Conservation (phyloP, 92 coral and sea anemone genomes). For the Paragorgia papillata region DNA sequence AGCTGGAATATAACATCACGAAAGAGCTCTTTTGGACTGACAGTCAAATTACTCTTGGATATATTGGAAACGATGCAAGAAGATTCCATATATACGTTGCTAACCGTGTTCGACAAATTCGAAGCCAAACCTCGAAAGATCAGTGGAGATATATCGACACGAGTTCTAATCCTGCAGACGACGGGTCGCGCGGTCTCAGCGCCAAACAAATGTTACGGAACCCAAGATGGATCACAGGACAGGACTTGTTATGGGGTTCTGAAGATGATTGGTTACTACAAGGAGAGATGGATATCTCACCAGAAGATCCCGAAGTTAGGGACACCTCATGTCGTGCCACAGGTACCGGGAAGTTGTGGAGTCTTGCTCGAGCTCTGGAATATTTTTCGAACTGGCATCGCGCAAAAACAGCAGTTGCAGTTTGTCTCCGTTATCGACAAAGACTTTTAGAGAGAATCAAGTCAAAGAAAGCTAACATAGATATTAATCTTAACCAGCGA, state of each 20-base stretch:
- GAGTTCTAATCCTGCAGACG: too few relatives aligned
- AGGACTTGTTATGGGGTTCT: not conserved
- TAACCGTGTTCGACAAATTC: too few relatives aligned
- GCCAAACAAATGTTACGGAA: not conserved
- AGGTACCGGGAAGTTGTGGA: not conserved
- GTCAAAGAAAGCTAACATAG: not conserved
- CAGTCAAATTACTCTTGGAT: too few relatives aligned
- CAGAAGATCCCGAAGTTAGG: not conserved
- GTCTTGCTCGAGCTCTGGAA: not conserved
- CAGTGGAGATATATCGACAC: too few relatives aligned
- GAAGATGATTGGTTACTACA: conserved; percentile 7
- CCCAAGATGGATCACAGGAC: conserved; percentile 25
- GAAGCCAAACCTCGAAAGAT: too few relatives aligned
- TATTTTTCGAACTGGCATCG: conserved; percentile 3
- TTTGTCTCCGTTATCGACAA: conserved; percentile 7
- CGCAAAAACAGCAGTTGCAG: not conserved
- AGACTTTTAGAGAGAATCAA: conserved; percentile 4
- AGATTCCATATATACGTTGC: too few relatives aligned
- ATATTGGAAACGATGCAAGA: too few relatives aligned
- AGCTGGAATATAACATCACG: not conserved
- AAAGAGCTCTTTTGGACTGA: too few relatives aligned
- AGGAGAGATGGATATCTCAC: conserved; percentile 1
- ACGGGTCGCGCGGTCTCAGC: conserved; percentile 1
- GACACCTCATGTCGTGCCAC: not conserved
- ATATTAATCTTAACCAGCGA: not conserved